Evolutionary conservation across 64 coral and sea anemone species (phyloP).

Genomic region (Montipora efflorescens): DNA sequence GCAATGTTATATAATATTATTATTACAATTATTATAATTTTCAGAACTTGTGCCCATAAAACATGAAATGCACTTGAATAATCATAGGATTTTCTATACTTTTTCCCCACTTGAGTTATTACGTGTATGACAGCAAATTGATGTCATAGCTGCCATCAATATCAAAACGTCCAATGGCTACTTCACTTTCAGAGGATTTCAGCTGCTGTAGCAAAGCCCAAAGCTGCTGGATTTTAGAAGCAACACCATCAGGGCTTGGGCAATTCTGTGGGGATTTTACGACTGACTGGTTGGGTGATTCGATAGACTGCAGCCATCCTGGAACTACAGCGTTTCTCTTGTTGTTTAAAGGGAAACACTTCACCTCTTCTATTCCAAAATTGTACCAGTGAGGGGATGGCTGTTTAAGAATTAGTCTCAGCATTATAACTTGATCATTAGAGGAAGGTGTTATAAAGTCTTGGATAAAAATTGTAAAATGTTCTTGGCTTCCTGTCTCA

Average conservation of each 20-base stretch:
- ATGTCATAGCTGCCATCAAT: conserved; percentile 81
- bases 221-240: conserved; percentile 76
- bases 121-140: conserved; percentile 82
- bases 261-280: conserved; percentile 14
- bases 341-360: conserved; percentile 14
- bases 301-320: neutral
- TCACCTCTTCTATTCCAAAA: conserved; percentile 86
- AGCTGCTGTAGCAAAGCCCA: conserved; percentile 84
- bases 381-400: conserved; percentile 87
- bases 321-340: neutral
- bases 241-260: conserved; percentile 65
- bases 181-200: conserved; percentile 40
- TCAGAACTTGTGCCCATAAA: no score
- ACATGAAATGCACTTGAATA: no score
- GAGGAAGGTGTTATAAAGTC: neutral
- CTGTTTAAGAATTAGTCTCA: conserved; percentile 83
- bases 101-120: neutral
- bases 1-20: no score
- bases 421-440: conserved; percentile 58
- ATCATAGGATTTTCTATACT: no score
- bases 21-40: no score
- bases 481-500: conserved; percentile 83
- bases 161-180: conserved; percentile 84
- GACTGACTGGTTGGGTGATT: neutral
- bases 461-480: conserved; percentile 22